A percentile compares a stretch with the other conserved stretches of the same genome.
phyloP scores from a whole-genome alignment of 2,888 invertebrate genomes.

The Allacma fusca region DNA sequence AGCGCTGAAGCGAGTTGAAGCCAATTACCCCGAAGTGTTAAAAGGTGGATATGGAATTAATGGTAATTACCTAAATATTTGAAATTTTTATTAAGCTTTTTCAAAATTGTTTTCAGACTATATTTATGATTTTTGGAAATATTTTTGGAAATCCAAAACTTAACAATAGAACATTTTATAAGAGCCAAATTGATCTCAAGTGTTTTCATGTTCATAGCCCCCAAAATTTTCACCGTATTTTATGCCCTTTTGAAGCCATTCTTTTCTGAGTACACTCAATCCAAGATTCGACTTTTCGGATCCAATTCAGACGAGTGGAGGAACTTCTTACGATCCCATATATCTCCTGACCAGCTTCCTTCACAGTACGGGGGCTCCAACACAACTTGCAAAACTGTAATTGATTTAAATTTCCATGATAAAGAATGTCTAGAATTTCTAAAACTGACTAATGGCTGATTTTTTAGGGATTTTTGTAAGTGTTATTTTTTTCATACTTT shows the following conservation, averaged over 20 bases:
- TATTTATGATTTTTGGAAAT: too few species aligned
- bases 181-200: too few species aligned
- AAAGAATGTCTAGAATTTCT: not conserved
- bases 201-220: too few species aligned
- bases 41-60: slow-evolving; percentile 42
- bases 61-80: slow-evolving; percentile 26
- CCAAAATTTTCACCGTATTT: slow-evolving; percentile 44
- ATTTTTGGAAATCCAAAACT: too few species aligned
- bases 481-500: too few species aligned
- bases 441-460: too few species aligned
- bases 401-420: not conserved
- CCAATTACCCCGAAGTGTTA: slow-evolving; percentile 41
- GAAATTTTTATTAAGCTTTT: not conserved
- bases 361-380: slow-evolving; percentile 41
- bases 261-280: slow-evolving; percentile 43
- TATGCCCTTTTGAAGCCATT: slow-evolving; percentile 41
- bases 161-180: too few species aligned
- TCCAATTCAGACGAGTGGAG: slow-evolving; percentile 42
- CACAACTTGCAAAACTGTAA: slow-evolving; percentile 43
- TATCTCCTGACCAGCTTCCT: slow-evolving; percentile 42
- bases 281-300: slow-evolving; percentile 39
- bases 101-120: too few species aligned
- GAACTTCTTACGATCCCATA: not conserved
- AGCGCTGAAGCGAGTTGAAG: slow-evolving; percentile 33
- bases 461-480: not conserved